phyloP scores from a whole-genome alignment of 1,140 invertebrate genomes.

The Orius insidiosus region DNA sequence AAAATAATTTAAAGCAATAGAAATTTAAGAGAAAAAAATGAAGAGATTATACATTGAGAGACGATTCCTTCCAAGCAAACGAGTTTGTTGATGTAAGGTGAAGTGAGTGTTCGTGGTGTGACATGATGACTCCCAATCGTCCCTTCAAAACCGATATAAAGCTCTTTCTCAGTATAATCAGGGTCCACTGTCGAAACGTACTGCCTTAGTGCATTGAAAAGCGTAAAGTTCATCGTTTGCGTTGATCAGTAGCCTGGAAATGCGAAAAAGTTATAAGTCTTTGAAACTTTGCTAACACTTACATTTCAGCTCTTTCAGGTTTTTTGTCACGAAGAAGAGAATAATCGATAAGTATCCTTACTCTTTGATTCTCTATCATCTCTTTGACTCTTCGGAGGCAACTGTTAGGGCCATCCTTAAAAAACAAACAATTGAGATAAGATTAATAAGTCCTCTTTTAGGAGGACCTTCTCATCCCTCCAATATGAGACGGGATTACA shows the following conservation, averaged over 20 bases:
- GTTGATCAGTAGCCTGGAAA: constrained; percentile 58
- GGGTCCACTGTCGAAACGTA: constrained; percentile 68
- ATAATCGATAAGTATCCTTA: constrained; percentile 75
- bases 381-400: constrained; percentile 72
- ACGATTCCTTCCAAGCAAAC: constrained; percentile 98
- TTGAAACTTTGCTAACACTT: neutral
- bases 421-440: constrained; percentile 19
- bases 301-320: constrained; percentile 41
- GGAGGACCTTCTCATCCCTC: no score
- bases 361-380: constrained; percentile 72
- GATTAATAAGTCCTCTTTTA: no score
- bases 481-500: no score
- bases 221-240: constrained; percentile 86
- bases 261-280: no score
- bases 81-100: constrained; percentile 73
- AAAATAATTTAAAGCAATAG: no score
- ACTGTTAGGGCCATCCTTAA: constrained; percentile 70
- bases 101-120: constrained; percentile 81
- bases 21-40: no score
- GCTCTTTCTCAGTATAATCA: constrained; percentile 64
- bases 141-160: constrained; percentile 93
- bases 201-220: constrained; percentile 85
- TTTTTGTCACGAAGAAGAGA: constrained; percentile 88
- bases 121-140: constrained; percentile 96
- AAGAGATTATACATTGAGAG: constrained; percentile 57